These are phyloP conservation scores for Amorpha juglandis DNA, from an alignment of 2,888 invertebrate genomes.

Conservation along the genomic window DNA sequence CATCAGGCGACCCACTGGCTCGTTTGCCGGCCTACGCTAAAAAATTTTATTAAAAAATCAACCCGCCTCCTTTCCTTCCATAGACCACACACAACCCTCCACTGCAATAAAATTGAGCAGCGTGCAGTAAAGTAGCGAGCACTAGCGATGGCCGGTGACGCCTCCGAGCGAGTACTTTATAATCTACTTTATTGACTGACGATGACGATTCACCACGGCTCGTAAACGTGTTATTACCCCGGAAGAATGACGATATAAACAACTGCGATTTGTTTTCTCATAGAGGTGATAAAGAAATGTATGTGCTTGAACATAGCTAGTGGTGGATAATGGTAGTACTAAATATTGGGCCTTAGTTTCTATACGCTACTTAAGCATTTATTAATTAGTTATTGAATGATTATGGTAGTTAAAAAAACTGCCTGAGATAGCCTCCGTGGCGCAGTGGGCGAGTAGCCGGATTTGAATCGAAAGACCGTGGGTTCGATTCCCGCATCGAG, in stretches of 20 bases:
- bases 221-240: conserved; percentile 8
- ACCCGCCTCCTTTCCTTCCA: background rate
- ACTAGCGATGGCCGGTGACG: conserved; percentile 42
- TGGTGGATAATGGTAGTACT: too few species aligned
- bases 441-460: too few species aligned
- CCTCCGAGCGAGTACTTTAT: conserved; percentile 42
- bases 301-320: too few species aligned
- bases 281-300: background rate
- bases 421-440: too few species aligned
- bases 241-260: conserved; percentile 7
- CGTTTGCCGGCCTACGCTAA: too few species aligned
- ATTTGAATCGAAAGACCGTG: too few species aligned
- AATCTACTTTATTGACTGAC: conserved; percentile 48
- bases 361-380: too few species aligned
- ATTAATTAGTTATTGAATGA: too few species aligned
- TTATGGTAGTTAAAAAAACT: too few species aligned
- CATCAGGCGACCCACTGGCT: too few species aligned
- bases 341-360: too few species aligned
- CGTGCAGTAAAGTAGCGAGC: conserved; percentile 15
- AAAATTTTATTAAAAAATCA: background rate
- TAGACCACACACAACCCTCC: background rate
- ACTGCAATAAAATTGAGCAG: background rate
- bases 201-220: conserved; percentile 27
- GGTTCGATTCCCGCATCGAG: too few species aligned
- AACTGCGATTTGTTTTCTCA: background rate